Conservation (phyloP, 2,113 vertebrate species). For the Alaudala cheleensis region DNA sequence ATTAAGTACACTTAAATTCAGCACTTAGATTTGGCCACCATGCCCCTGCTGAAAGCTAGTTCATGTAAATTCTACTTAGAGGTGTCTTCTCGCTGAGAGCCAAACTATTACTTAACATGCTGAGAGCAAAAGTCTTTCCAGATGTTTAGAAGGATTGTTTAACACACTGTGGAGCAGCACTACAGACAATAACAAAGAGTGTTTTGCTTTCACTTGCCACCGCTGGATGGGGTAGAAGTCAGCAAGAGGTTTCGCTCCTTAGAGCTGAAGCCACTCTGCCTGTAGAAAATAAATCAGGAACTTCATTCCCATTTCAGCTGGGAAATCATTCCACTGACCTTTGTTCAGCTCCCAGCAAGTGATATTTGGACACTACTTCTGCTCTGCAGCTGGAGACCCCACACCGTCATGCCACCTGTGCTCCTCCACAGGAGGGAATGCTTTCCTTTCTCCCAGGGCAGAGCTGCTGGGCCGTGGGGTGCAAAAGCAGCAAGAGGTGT, state of each 20-base stretch:
- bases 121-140: neutral
- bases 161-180: neutral
- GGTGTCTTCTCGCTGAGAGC: neutral
- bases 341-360: accelerated
- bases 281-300: neutral
- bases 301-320: neutral
- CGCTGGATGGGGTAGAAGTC: neutral
- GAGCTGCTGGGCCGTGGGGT: neutral
- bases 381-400: neutral
- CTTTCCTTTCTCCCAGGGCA: neutral
- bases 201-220: neutral
- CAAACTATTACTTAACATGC: neutral
- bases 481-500: neutral
- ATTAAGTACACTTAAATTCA: neutral
- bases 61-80: neutral
- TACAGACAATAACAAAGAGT: neutral
- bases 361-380: neutral
- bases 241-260: neutral
- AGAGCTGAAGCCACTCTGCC: neutral
- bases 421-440: neutral
- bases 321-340: neutral
- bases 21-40: neutral
- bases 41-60: neutral
- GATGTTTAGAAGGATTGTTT: neutral
- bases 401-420: neutral